Conservation (phyloP, 2,888 invertebrate genomes). For the Eupithecia insigniata region DNA sequence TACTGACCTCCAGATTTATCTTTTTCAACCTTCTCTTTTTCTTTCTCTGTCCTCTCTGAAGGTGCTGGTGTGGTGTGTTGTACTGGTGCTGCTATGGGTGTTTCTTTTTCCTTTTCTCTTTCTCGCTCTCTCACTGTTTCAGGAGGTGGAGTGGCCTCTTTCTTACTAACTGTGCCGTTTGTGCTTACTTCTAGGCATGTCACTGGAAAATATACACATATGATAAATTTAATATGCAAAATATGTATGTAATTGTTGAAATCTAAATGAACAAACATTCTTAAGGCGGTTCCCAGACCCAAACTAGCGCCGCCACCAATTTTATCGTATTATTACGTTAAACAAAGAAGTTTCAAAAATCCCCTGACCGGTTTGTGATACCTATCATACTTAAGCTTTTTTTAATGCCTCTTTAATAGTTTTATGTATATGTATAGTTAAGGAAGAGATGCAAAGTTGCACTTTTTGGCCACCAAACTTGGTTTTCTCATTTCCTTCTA, state of each 20-base stretch:
- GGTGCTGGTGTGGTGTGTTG: slow-evolving; percentile 58
- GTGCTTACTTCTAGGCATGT: slow-evolving; percentile 78
- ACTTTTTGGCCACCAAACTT: too few relatives aligned
- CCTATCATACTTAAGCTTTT: too few relatives aligned
- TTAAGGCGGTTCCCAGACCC: too few relatives aligned
- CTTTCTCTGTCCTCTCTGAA: slow-evolving; percentile 73
- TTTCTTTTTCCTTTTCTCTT: slow-evolving; percentile 64
- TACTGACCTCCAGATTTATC: slow-evolving; percentile 75
- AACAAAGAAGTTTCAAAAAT: too few relatives aligned
- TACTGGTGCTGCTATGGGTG: slow-evolving; percentile 49
- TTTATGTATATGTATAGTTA: too few relatives aligned
- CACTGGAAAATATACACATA: slow-evolving; percentile 58
- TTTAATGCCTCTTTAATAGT: too few relatives aligned
- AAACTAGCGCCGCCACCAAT: too few relatives aligned
- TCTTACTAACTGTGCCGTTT: slow-evolving; percentile 71
- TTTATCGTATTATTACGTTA: too few relatives aligned
- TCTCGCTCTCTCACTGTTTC: slow-evolving; percentile 55
- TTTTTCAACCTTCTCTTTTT: slow-evolving; percentile 76
- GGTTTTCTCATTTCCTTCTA: too few relatives aligned
- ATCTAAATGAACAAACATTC: too few relatives aligned
- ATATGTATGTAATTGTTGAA: background rate
- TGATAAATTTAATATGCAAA: background rate
- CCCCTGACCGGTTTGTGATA: too few relatives aligned
- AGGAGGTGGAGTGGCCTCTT: slow-evolving; percentile 65
- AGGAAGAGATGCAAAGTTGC: too few relatives aligned